A percentile compares a stretch with the other conserved stretches of the same genome.
phyloP scores from a whole-genome alignment of 2,113 vertebrate species.

The Phocoena sinus region DNA sequence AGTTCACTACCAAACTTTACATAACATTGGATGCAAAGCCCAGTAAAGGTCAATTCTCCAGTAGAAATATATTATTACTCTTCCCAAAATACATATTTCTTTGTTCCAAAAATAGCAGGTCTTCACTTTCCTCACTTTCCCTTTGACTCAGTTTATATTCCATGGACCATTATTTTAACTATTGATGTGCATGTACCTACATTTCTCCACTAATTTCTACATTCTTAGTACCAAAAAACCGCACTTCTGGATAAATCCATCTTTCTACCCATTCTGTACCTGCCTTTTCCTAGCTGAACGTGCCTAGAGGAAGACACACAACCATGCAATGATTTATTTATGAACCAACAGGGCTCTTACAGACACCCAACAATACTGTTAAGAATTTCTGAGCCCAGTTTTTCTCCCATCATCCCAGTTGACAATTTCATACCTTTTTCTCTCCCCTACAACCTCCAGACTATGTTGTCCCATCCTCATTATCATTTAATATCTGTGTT shows the following conservation, averaged over 20 bases:
- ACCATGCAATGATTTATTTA: neutral
- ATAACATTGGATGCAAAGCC: neutral
- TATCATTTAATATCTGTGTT: neutral
- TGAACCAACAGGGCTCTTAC: neutral
- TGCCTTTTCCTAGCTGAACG: neutral
- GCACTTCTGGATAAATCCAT: neutral
- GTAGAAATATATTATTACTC: neutral
- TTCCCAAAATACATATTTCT: neutral
- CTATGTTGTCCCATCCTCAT: neutral
- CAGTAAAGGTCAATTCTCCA: neutral
- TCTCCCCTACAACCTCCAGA: neutral
- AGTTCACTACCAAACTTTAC: neutral
- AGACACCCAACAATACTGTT: neutral
- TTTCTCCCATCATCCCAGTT: neutral
- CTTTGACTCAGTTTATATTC: neutral
- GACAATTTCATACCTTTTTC: neutral
- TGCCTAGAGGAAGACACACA: neutral
- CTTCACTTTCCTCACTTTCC: neutral
- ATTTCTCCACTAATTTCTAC: neutral
- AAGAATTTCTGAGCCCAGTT: neutral
- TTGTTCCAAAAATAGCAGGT: neutral
- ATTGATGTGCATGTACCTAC: neutral
- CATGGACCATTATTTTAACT: neutral
- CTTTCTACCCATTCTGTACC: neutral
- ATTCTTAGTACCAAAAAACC: neutral